Evolutionary conservation across 2,888 invertebrate genomes (phyloP).

Genomic region (Cataglyphis rosenhaueri): DNA sequence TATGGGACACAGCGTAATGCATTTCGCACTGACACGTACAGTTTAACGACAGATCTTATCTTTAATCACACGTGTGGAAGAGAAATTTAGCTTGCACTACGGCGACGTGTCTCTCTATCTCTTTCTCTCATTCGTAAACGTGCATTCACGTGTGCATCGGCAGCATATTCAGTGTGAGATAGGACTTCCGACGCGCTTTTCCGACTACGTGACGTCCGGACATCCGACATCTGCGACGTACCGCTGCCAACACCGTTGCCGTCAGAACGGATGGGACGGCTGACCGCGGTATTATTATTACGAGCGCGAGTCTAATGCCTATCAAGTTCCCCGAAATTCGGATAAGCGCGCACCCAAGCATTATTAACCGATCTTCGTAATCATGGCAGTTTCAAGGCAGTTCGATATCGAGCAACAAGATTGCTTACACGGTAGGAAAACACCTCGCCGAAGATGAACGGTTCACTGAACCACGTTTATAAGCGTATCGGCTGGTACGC

Average conservation of each 20-base stretch:
- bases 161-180: conserved; percentile 31
- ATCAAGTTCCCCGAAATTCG: conserved; percentile 20
- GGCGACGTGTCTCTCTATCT: neutral
- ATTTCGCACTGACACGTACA: neutral
- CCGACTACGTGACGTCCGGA: conserved; percentile 68
- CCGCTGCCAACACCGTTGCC: conserved; percentile 30
- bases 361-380: conserved; percentile 40
- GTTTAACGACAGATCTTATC: conserved; percentile 36
- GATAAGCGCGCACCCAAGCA: neutral
- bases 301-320: conserved; percentile 7
- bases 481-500: neutral
- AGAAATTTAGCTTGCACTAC: conserved; percentile 35
- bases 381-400: neutral
- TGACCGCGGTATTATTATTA: conserved; percentile 59
- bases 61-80: conserved; percentile 40
- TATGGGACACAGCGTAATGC: no score
- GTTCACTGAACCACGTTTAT: neutral
- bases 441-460: conserved; percentile 15
- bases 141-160: conserved; percentile 42
- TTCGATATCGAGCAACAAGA: conserved; percentile 24
- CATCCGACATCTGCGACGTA: conserved; percentile 60
- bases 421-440: conserved; percentile 25
- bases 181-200: conserved; percentile 60
- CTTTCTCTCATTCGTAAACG: conserved; percentile 27
- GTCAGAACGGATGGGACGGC: conserved; percentile 15